phyloP scores from a whole-genome alignment of 2,888 invertebrate genomes.

The Leptopilina myrica region DNA sequence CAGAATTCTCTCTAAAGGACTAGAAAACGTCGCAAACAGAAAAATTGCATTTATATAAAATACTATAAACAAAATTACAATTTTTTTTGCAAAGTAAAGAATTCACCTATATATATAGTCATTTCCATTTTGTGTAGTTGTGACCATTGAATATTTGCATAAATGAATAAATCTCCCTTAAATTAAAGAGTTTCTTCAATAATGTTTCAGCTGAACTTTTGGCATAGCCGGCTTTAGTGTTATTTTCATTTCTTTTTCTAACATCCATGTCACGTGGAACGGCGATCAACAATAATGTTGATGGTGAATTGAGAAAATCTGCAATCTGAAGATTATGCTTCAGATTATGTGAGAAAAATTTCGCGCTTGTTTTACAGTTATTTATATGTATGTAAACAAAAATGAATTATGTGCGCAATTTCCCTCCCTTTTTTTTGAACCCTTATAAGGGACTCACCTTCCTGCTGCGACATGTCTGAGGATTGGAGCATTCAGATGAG shows the following conservation, averaged over 20 bases:
- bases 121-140: neutral
- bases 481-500: slow-evolving; percentile 85
- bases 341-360: neutral
- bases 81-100: too few relatives aligned
- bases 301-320: slow-evolving; percentile 18
- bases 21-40: too few relatives aligned
- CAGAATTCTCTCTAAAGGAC: too few relatives aligned
- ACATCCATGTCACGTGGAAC: neutral
- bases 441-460: slow-evolving; percentile 76
- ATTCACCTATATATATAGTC: too few relatives aligned
- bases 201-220: neutral
- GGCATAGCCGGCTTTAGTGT: slow-evolving; percentile 32
- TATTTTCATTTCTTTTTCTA: neutral
- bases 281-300: neutral
- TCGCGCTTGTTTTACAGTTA: slow-evolving; percentile 10
- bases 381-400: neutral
- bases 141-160: neutral
- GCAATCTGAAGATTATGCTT: slow-evolving; percentile 1
- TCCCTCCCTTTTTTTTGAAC: neutral
- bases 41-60: too few relatives aligned
- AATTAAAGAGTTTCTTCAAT: neutral
- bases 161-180: neutral
- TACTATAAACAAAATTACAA: too few relatives aligned
- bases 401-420: neutral
- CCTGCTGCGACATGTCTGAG: slow-evolving; percentile 81